phyloP scores from a whole-genome alignment of 2,888 invertebrate genomes.

The Acrobasis consociella region DNA sequence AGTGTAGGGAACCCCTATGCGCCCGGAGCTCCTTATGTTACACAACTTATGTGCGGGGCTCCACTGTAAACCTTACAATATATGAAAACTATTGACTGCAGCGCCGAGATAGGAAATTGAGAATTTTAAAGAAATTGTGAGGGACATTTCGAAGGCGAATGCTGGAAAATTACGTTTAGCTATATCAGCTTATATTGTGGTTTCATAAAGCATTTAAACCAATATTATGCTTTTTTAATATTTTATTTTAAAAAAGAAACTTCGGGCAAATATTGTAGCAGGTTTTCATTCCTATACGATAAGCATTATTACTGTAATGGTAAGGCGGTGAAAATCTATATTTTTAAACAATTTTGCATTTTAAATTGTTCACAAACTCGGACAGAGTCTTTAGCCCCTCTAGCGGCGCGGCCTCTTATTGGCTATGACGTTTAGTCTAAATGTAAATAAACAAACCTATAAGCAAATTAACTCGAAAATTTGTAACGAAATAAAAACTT shows the following conservation, averaged over 20 bases:
- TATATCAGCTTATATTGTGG: neutral
- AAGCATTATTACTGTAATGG: no score
- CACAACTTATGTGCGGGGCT: conserved; percentile 52
- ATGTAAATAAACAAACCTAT: neutral
- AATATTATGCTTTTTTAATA: no score
- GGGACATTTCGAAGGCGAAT: neutral
- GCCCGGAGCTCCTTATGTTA: conserved; percentile 48
- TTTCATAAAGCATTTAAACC: no score
- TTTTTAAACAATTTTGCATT: neutral
- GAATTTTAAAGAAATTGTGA: conserved; percentile 5
- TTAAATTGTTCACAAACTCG: neutral
- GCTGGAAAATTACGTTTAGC: neutral
- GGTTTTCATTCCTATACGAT: no score
- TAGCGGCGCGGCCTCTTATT: no score
- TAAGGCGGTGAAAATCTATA: no score
- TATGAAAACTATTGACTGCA: conserved; percentile 55
- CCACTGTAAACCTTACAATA: conserved; percentile 45
- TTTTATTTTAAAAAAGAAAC: no score
- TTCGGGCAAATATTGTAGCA: no score
- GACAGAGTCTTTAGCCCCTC: neutral
- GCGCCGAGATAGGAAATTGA: conserved; percentile 38
- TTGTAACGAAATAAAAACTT: conserved; percentile 50
- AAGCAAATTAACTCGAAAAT: conserved; percentile 46
- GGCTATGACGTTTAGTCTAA: no score
- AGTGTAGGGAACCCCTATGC: conserved; percentile 36